Percentiles rank a stretch among this genome's conserved stretches.
Conservation (phyloP, 2,797 vertebrate species). For the Hyperoplus lanceolatus region DNA sequence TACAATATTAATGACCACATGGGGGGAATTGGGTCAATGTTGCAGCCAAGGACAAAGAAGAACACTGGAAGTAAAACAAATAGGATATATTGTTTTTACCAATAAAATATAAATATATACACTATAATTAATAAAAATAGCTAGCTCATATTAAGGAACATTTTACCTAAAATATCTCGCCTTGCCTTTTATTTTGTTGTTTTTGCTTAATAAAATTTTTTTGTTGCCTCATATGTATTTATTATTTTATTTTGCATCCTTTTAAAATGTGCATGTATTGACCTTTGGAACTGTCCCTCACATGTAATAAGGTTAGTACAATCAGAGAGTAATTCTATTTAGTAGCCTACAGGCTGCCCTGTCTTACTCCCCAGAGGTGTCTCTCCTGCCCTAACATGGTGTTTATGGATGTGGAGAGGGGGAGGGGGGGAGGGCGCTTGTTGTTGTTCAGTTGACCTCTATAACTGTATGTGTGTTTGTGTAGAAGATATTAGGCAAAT, state of each 20-base stretch:
- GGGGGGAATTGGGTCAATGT: slow-evolving; percentile 77
- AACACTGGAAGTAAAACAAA: slow-evolving; percentile 17
- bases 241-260: neutral
- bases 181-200: too few relatives aligned
- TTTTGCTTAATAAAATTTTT: too few relatives aligned
- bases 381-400: slow-evolving; percentile 23
- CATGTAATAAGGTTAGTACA: slow-evolving; percentile 24
- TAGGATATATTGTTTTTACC: neutral
- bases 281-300: neutral
- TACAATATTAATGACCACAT: slow-evolving; percentile 84
- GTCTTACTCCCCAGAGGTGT: slow-evolving; percentile 35
- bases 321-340: slow-evolving; percentile 26
- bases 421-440: neutral
- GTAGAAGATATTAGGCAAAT: neutral
- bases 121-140: neutral
- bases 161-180: neutral
- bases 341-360: slow-evolving; percentile 37
- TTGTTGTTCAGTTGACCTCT: neutral
- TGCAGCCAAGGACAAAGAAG: slow-evolving; percentile 67
- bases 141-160: neutral
- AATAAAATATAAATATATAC: too few relatives aligned
- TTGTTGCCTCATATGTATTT: too few relatives aligned
- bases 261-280: slow-evolving; percentile 12
- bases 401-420: slow-evolving; percentile 34
- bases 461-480: neutral